Percentiles rank a stretch among this genome's conserved stretches.
Evolutionary conservation across 2,113 vertebrate genomes (phyloP).

Genomic region (Cavia porcellus): DNA sequence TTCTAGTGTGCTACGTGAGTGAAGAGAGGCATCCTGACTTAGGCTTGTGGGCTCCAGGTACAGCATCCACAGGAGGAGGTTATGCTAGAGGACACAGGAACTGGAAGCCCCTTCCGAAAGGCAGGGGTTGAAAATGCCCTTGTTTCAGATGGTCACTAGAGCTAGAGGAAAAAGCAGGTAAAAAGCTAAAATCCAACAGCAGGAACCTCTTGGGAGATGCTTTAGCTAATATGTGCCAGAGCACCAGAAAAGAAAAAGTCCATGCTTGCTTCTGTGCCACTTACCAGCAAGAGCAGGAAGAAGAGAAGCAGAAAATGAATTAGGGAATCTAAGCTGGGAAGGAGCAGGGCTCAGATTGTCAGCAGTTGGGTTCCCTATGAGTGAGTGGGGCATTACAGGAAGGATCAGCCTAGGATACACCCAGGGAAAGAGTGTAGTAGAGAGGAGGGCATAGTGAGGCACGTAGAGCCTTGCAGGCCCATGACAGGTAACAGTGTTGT

Average conservation of each 20-base stretch:
- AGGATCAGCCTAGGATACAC: neutral
- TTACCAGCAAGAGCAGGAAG: neutral
- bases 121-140: conserved; percentile 36
- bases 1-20: neutral
- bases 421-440: neutral
- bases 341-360: neutral
- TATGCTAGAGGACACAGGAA: neutral
- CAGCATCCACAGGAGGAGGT: neutral
- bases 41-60: neutral
- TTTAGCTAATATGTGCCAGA: conserved; percentile 6
- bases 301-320: neutral
- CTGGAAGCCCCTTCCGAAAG: neutral
- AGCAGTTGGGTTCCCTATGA: conserved; percentile 15
- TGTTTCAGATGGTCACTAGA: neutral
- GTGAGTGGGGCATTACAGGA: neutral
- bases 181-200: neutral
- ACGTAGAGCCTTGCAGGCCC: neutral
- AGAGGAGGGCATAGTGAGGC: neutral
- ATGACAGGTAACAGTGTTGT: neutral
- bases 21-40: neutral
- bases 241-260: neutral
- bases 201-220: neutral
- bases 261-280: neutral
- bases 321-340: neutral
- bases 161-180: neutral